Percentiles rank a stretch among this genome's conserved stretches.
Conservation (phyloP, 2,113 vertebrate genomes). For the Vireo altiloquus region DNA sequence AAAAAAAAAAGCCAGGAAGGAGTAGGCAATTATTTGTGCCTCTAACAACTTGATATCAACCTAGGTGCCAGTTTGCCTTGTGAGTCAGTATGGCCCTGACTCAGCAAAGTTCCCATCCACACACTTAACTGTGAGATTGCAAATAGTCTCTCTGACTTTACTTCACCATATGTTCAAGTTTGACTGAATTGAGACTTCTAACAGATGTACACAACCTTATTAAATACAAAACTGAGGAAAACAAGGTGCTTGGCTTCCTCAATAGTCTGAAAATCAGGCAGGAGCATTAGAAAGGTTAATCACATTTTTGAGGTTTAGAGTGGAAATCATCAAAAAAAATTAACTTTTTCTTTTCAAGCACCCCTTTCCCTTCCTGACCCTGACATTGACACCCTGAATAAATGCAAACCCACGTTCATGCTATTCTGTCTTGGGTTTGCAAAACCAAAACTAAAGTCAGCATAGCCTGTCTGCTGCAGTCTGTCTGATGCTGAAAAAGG, state of each 20-base stretch:
- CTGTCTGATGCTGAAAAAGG: neutral
- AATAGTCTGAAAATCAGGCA: neutral
- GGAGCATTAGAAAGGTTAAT: neutral
- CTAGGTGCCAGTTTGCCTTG: neutral
- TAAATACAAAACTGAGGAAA: neutral
- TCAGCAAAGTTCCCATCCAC: neutral
- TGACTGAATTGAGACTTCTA: neutral
- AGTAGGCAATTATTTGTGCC: neutral
- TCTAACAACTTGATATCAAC: neutral
- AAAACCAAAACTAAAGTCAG: neutral
- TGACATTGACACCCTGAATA: neutral
- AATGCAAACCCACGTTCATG: neutral
- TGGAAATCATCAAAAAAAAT: neutral
- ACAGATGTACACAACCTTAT: neutral
- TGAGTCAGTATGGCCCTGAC: neutral
- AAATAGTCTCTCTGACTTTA: neutral
- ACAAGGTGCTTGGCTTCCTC: neutral
- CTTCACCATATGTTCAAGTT: neutral
- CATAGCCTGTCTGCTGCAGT: neutral
- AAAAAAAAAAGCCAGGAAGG: neutral
- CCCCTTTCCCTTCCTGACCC: neutral
- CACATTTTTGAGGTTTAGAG: neutral
- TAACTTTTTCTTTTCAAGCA: neutral
- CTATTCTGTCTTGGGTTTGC: neutral
- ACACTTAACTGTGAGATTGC: neutral